Conservation (phyloP, 2,113 vertebrate species). For the Eulemur rufifrons region DNA sequence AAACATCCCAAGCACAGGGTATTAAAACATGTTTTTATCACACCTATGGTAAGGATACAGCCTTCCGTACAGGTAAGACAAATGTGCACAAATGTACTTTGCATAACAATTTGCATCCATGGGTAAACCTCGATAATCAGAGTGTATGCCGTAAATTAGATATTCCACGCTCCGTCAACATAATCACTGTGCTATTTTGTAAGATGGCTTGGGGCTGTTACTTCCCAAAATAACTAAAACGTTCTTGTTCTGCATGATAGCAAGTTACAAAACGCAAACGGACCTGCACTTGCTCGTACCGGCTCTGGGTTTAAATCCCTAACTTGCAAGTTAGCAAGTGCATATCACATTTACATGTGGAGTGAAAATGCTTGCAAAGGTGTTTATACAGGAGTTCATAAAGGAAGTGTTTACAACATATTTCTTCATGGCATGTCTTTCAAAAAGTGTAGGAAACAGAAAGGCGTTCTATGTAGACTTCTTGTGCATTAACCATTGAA, state of each 20-base stretch:
- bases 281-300: accelerated
- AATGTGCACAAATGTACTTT: background rate
- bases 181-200: background rate
- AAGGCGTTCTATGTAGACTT: background rate
- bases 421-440: background rate
- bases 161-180: accelerated
- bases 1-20: accelerated
- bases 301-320: background rate
- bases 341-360: no score
- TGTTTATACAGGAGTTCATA: background rate
- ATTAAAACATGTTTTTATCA: background rate
- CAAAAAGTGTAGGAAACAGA: background rate
- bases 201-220: background rate
- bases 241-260: background rate
- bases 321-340: background rate
- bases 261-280: background rate
- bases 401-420: background rate
- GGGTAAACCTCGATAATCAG: background rate
- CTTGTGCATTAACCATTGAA: background rate
- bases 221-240: background rate
- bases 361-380: background rate
- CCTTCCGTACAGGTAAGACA: accelerated
- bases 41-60: background rate
- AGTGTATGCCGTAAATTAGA: background rate
- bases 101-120: background rate